Evolutionary conservation across 53 echinoderm and acorn worm genomes (phyloP).

Genomic region (Temnopleurus reevesii): DNA sequence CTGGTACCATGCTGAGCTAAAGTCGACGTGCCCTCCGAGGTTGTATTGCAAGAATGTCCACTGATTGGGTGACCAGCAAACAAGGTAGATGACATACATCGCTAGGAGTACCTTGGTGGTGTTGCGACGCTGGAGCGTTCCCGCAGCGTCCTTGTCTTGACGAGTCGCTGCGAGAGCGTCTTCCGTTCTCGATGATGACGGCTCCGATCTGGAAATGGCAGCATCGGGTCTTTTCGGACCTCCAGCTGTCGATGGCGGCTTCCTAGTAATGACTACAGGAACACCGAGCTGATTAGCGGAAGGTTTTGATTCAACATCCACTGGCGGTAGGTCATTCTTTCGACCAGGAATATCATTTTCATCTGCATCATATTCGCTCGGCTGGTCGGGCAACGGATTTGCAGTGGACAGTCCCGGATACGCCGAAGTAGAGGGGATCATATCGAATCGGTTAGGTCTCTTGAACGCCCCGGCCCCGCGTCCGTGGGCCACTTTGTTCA

Average conservation of each 20-base stretch:
- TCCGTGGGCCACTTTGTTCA: not conserved
- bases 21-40: constrained; percentile 60
- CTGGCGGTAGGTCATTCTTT: not conserved
- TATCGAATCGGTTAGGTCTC: not conserved
- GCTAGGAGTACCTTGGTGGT: constrained; percentile 70
- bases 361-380: not conserved
- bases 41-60: constrained; percentile 79
- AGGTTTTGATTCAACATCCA: not conserved
- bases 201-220: not conserved
- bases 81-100: constrained; percentile 74
- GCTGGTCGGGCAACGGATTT: not conserved
- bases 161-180: not conserved
- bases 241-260: not conserved
- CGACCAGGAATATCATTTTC: not conserved
- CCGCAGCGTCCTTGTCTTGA: not conserved
- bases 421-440: not conserved
- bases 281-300: constrained; percentile 5
- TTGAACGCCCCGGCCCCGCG: constrained; percentile 3
- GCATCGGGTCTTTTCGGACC: not conserved
- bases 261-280: not conserved
- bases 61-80: constrained; percentile 90
- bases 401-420: not conserved
- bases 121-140: constrained; percentile 63
- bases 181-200: not conserved
- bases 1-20: constrained; percentile 27